Percentiles rank a stretch among this genome's conserved stretches.
These are phyloP conservation scores for Ophioninae sp. DNA, from an alignment of 2,888 invertebrate species.

Conservation along the genomic window DNA sequence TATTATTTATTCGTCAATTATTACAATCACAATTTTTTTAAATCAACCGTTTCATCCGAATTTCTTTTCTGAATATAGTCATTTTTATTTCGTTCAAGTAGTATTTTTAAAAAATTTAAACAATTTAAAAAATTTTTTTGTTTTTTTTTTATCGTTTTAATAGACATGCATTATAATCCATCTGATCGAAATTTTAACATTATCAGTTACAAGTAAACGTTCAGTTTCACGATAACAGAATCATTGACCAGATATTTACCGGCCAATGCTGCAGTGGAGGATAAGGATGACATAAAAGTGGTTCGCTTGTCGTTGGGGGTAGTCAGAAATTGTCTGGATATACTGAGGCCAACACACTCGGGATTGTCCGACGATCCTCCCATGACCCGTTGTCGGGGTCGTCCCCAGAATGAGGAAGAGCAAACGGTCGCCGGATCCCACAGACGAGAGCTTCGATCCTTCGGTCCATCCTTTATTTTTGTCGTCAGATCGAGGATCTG, in stretches of 20 bases:
- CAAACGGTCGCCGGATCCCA: conserved; percentile 80
- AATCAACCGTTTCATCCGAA: background rate
- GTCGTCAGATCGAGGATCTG: conserved; percentile 71
- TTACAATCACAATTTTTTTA: background rate
- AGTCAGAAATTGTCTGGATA: conserved; percentile 75
- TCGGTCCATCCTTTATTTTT: conserved; percentile 31
- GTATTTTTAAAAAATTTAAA: too few species aligned
- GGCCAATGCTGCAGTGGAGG: conserved; percentile 5
- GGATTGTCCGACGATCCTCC: conserved; percentile 75
- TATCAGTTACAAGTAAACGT: conserved; percentile 74
- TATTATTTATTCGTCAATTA: background rate
- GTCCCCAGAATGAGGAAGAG: conserved; percentile 79
- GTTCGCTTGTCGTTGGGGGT: background rate
- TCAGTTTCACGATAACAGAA: conserved; percentile 77
- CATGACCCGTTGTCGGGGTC: conserved; percentile 70
- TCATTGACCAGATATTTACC: conserved; percentile 76
- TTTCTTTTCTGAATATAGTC: too few species aligned
- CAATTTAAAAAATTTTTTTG: background rate
- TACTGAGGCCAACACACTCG: conserved; percentile 79
- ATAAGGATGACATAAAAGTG: background rate
- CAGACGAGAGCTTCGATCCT: conserved; percentile 75
- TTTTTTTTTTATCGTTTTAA: background rate
- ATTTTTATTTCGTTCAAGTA: too few species aligned
- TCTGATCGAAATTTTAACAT: background rate
- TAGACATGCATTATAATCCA: background rate